These are phyloP conservation scores for Camponotus fellah DNA, from an alignment of 2,888 invertebrate species.

Conservation along the genomic window DNA sequence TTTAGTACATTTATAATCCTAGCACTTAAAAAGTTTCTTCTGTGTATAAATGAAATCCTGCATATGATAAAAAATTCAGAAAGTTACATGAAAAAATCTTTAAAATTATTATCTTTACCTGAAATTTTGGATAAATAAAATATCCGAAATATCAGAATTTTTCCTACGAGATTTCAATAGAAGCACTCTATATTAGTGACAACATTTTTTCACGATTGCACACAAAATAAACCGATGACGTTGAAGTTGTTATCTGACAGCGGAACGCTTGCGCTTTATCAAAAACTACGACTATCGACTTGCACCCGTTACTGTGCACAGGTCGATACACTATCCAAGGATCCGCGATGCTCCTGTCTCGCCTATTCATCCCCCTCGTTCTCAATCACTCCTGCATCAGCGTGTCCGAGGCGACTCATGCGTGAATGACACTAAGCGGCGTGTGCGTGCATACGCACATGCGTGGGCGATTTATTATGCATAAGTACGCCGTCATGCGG, in stretches of 20 bases:
- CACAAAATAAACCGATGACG: too few relatives aligned
- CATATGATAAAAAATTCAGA: too few relatives aligned
- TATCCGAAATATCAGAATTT: too few relatives aligned
- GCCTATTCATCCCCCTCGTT: constrained; percentile 54
- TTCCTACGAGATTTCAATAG: too few relatives aligned
- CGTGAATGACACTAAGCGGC: constrained; percentile 17
- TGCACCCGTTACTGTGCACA: constrained; percentile 31
- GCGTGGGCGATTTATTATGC: constrained; percentile 8
- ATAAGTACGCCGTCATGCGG: constrained; percentile 15
- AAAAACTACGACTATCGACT: constrained; percentile 5
- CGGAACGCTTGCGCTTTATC: not conserved
- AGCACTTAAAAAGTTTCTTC: too few relatives aligned
- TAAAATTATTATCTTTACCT: too few relatives aligned
- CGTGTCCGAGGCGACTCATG: constrained; percentile 10
- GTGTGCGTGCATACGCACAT: not conserved
- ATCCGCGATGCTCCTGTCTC: constrained; percentile 73
- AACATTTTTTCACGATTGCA: too few relatives aligned
- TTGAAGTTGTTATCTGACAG: not conserved
- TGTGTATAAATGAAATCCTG: too few relatives aligned
- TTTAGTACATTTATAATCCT: too few relatives aligned
- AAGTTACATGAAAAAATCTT: too few relatives aligned
- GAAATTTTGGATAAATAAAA: too few relatives aligned
- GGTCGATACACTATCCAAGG: constrained; percentile 76
- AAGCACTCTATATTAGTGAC: too few relatives aligned
- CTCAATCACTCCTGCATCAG: constrained; percentile 27